Evolutionary conservation across 2,888 invertebrate species (phyloP).

Genomic region (Ophion ellenae): DNA sequence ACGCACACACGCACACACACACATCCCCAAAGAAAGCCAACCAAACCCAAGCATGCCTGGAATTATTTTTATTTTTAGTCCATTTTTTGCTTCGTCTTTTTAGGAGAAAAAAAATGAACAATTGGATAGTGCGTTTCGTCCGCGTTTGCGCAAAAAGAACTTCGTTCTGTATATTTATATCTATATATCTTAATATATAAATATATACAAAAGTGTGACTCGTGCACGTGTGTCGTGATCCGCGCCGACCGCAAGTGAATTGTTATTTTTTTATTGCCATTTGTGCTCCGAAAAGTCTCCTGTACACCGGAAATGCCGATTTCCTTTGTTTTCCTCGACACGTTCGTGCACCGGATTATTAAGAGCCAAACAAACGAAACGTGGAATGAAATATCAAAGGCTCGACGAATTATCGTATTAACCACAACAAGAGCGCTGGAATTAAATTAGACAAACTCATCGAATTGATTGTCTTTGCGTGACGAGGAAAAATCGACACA

Average conservation of each 20-base stretch:
- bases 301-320: slow-evolving; percentile 51
- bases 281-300: slow-evolving; percentile 10
- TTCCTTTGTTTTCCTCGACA: slow-evolving; percentile 21
- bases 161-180: background rate
- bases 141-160: background rate
- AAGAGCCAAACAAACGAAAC: background rate
- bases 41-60: no score
- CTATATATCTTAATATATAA: background rate
- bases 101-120: background rate
- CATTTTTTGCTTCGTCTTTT: background rate
- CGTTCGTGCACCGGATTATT: background rate
- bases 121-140: background rate
- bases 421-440: no score
- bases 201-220: background rate
- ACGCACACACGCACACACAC: no score
- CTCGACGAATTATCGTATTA: background rate
- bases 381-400: background rate
- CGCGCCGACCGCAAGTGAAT: background rate
- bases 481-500: no score
- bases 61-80: background rate
- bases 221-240: no score
- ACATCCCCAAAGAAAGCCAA: no score
- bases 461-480: no score
- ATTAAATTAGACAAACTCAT: no score
- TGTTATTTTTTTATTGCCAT: background rate